Evolutionary conservation across 92 coral and sea anemone genomes (phyloP).

Genomic region (Porites divaricata): DNA sequence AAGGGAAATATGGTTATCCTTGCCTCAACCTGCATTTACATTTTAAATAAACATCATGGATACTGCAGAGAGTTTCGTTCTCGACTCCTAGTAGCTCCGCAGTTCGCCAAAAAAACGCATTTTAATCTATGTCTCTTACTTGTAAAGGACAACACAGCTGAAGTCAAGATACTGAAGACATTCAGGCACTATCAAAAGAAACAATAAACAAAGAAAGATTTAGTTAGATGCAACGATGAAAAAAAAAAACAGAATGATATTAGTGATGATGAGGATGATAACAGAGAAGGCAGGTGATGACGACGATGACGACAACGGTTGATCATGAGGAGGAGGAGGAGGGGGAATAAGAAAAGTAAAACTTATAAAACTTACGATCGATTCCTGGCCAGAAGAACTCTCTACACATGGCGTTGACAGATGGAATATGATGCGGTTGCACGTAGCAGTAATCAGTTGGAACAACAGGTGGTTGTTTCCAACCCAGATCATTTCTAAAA

Average conservation of each 20-base stretch:
- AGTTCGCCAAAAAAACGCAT: no score
- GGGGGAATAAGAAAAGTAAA: no score
- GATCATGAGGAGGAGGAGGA: no score
- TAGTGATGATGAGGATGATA: no score
- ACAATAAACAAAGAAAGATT: neutral
- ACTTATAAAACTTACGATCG: slow-evolving; percentile 70
- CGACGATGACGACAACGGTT: no score
- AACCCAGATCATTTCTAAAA: slow-evolving; percentile 61
- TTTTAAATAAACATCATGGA: no score
- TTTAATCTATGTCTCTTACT: slow-evolving; percentile 37
- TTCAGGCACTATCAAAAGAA: slow-evolving; percentile 77
- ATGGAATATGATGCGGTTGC: slow-evolving; percentile 97
- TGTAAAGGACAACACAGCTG: slow-evolving; percentile 95
- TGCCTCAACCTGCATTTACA: neutral
- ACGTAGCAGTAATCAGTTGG: slow-evolving; percentile 97
- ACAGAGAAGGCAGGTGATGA: no score
- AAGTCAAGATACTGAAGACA: slow-evolving; percentile 98
- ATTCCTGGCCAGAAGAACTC: slow-evolving; percentile 99
- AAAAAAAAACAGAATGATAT: neutral
- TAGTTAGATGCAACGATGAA: no score
- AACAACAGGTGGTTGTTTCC: slow-evolving; percentile 67
- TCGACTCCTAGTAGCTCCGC: no score
- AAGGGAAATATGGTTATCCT: neutral
- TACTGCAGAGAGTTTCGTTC: no score
- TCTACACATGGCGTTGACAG: slow-evolving; percentile 96